Evolutionary conservation across 2,797 vertebrate genomes (phyloP), one percentile per base, ranked within the genome.

Genomic region (Rhynchonycteris naso): DNA sequence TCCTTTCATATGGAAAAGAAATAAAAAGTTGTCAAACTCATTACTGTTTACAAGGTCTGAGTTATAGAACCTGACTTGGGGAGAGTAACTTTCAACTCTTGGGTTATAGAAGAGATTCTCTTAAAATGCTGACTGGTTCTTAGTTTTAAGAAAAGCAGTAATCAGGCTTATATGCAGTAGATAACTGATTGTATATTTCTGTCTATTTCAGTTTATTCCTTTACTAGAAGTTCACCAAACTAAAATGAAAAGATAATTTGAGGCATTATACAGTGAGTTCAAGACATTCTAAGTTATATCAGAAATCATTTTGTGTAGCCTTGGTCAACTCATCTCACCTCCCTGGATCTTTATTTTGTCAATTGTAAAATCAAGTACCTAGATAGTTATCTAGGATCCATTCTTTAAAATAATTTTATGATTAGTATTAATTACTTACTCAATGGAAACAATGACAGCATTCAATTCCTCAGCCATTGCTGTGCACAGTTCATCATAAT

Each of bases 391-490:
- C 35, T 38, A 56, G 47, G 76, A 30, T 56, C 24, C 7, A 21
- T 84, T 79, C 19, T 76, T 76, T 4, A 43, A 43, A 47, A 61
- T 56, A 33, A 14, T 35, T 33, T 71, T 50, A 14, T 38, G 35
- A 82, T 14, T 28, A 14, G 81, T 83, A 88, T 95, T 89, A 83
- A 86, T 94, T 96, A 99, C 99, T 99, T 98, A 99, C 99, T 99
- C 99, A 92, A 99, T 98, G 59, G 99, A 99, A 68, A 99, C 98
- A 74, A 99, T 97, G 4, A 99, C 99, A 1, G 99, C 98, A 3
- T 99, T 99, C 95, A 99, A 97, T 94, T 99, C 99, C 90, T 99
- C 98, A 0, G 99, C 99, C 98, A 99, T 97, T 95, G 98, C 96
- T 89, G 98, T 98, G 96, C 98, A 99, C 61, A 98, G 97, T 21